Evolutionary conservation across 2,797 vertebrate genomes (phyloP).

Genomic region (Lutjanus campechanus): DNA sequence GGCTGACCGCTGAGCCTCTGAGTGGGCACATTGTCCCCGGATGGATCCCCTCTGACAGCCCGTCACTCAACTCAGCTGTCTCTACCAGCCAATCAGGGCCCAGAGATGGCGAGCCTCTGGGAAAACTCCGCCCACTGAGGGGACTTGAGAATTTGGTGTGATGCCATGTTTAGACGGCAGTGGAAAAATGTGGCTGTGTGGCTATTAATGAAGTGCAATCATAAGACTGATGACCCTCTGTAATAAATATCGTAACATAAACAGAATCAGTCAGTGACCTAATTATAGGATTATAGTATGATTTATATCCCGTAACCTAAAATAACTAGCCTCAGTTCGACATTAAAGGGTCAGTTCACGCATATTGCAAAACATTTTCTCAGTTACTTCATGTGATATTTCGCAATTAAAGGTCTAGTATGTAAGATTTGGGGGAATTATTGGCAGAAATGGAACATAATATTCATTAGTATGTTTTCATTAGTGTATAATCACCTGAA

Average conservation of each 20-base stretch:
- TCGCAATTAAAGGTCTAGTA: too few species aligned
- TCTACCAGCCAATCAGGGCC: constrained; percentile 57
- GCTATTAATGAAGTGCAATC: constrained; percentile 26
- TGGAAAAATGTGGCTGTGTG: constrained; percentile 51
- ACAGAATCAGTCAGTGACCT: constrained; percentile 33
- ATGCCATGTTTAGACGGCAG: constrained; percentile 50
- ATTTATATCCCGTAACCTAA: constrained; percentile 35
- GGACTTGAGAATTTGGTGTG: constrained; percentile 43
- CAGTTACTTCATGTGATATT: neutral
- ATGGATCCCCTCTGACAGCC: constrained; percentile 74
- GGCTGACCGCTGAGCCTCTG: constrained; percentile 75
- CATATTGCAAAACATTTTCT: neutral
- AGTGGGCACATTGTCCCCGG: constrained; percentile 71
- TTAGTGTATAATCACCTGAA: too few species aligned
- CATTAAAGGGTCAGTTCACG: neutral
- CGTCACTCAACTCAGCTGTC: constrained; percentile 70
- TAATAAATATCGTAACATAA: constrained; percentile 47
- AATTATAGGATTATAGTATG: constrained; percentile 40
- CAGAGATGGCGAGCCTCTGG: constrained; percentile 24
- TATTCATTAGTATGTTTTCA: too few species aligned
- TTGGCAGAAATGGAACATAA: too few species aligned
- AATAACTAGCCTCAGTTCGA: constrained; percentile 28
- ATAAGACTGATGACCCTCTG: constrained; percentile 32
- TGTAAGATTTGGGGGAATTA: too few species aligned
- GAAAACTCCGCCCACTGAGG: constrained; percentile 42